Conservation (phyloP, 2,113 vertebrate genomes). For the Xyliphius kryptos region DNA sequence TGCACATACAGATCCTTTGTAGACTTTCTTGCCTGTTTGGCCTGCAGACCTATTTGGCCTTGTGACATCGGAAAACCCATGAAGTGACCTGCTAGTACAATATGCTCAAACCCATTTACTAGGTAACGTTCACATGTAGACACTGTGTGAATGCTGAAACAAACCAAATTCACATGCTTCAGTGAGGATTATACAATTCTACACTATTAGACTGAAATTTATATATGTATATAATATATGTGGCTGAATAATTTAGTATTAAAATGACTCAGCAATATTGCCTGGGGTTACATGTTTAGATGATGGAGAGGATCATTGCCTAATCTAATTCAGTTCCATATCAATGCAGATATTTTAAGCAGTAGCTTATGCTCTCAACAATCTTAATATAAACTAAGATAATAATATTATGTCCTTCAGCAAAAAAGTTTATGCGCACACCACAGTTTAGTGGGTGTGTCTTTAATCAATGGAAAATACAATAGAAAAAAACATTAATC, state of each 20-base stretch:
- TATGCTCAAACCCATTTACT: neutral
- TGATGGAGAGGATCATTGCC: slow-evolving; percentile 20
- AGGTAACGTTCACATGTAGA: neutral
- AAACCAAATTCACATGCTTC: slow-evolving; percentile 8
- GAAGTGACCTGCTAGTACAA: neutral
- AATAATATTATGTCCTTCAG: too few species aligned
- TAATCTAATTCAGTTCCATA: too few species aligned
- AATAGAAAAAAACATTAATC: too few species aligned
- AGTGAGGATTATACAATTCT: slow-evolving; percentile 32
- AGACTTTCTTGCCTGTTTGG: slow-evolving; percentile 16
- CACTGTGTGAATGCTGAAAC: neutral
- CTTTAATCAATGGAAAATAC: too few species aligned
- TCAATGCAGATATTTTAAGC: too few species aligned
- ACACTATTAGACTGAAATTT: slow-evolving; percentile 6
- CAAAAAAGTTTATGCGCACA: too few species aligned
- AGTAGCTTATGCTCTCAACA: slow-evolving; percentile 14
- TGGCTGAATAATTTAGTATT: slow-evolving; percentile 13
- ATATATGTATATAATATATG: slow-evolving; percentile 15
- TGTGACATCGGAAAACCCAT: slow-evolving; percentile 27
- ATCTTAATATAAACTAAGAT: slow-evolving; percentile 27
- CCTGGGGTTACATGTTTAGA: slow-evolving; percentile 1
- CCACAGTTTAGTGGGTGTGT: too few species aligned
- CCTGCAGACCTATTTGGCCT: slow-evolving; percentile 28
- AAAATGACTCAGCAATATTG: slow-evolving; percentile 11
- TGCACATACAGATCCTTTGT: slow-evolving; percentile 24